Base-by-base conservation (phyloP, 2,797 vertebrate genomes). In the Gouania willdenowi region DNA sequence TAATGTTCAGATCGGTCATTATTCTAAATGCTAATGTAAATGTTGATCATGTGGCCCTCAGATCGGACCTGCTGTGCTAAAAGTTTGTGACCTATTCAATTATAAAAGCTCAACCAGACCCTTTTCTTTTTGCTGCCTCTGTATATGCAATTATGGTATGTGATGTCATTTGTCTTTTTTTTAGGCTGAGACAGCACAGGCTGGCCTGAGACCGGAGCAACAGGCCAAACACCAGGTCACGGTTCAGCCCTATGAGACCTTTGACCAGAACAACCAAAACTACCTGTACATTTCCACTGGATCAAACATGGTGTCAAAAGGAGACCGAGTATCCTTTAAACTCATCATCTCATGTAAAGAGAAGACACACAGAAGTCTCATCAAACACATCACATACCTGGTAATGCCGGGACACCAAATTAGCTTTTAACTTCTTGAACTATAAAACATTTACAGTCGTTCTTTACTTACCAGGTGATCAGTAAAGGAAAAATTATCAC, bases 401-500 rank as follows among this genome's bases (percentile, higher is more conserved):
- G 89, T 91, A 47, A 82, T n/a, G n/a, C n/a, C 87, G 35, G 9
- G 1, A 9, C 4, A 5, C 19, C 19, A 4, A 23, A 14, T 11
- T 6, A 1, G 1, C 11, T 1, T 13, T 5, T 2, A 13, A 1
- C 6, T 20, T 3, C 8, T 36, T 14, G 13, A 14, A 14, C 14
- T 13, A 14, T n/a, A n/a, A n/a, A n/a, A n/a, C n/a, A 8, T 9
- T n/a, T 1, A 28, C 4, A n/a, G 6, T 36, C 2, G 10, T 10
- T 22, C 5, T 8, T 12, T 15, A 11, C 5, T 21, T 15, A 14
- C 6, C 59, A 90, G 89, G 77, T 90, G 38, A 16, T 91, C 20
- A 89, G 26, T 45, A 91, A 88, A 41, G 88, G 88, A 1, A 80
- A 64, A 34, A 88, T 90, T 3, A 31, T 85, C 1, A 5, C 0